phyloP scores from a whole-genome alignment of 2,888 invertebrate genomes.

The Augiades crinisus region DNA sequence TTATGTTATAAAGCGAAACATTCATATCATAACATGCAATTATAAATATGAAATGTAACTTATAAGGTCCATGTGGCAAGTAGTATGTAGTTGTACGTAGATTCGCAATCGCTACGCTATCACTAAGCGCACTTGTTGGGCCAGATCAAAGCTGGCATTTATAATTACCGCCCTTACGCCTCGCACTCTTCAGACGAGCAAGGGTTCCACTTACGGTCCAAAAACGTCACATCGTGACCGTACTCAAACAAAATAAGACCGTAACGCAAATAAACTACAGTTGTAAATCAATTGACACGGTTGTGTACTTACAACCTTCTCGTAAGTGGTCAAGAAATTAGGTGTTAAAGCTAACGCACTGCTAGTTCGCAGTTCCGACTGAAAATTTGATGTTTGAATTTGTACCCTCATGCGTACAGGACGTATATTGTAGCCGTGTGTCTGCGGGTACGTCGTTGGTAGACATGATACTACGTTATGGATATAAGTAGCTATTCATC shows the following conservation, averaged over 20 bases:
- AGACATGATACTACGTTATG: too few species aligned
- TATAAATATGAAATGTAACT: too few species aligned
- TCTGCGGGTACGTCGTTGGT: too few species aligned
- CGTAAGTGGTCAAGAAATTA: not conserved
- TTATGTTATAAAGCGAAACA: too few species aligned
- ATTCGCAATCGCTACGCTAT: slow-evolving; percentile 9
- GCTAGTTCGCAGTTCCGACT: slow-evolving; percentile 9
- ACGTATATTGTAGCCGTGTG: too few species aligned
- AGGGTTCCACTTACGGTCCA: slow-evolving; percentile 2
- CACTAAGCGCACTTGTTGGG: slow-evolving; percentile 11
- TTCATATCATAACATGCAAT: too few species aligned
- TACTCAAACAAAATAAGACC: not conserved
- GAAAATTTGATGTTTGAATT: slow-evolving; percentile 13
- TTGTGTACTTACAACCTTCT: not conserved
- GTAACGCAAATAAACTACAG: not conserved
- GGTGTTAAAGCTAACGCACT: slow-evolving; percentile 7
- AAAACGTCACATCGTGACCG: not conserved
- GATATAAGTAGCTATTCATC: too few species aligned
- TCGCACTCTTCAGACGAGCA: slow-evolving; percentile 28
- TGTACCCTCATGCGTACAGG: slow-evolving; percentile 1
- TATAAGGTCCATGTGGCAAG: too few species aligned
- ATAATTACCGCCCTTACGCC: slow-evolving; percentile 58
- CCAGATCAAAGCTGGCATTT: slow-evolving; percentile 22
- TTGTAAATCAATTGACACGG: not conserved
- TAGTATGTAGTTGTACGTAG: too few species aligned